Percentiles rank a stretch among this genome's conserved stretches.
These are phyloP conservation scores for Sialis fuliginosa DNA, from an alignment of 2,888 invertebrate genomes.

Conservation along the genomic window DNA sequence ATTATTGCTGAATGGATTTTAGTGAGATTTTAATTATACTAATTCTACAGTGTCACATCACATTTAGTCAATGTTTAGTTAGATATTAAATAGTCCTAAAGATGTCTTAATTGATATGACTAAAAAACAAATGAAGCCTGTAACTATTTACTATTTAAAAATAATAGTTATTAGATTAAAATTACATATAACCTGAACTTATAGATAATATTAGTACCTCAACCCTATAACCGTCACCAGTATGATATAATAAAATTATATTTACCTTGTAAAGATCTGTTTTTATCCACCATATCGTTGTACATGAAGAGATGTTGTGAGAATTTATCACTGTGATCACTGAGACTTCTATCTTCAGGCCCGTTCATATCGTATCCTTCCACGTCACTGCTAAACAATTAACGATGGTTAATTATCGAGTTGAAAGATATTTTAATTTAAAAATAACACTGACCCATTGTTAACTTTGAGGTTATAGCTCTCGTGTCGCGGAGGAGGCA, in stretches of 20 bases:
- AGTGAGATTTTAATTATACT: too few relatives aligned
- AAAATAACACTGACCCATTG: conserved; percentile 26
- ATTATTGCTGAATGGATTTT: too few relatives aligned
- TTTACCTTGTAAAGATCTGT: conserved; percentile 33
- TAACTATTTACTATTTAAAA: too few relatives aligned
- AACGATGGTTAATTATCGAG: background rate
- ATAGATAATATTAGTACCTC: too few relatives aligned
- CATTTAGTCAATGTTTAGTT: too few relatives aligned
- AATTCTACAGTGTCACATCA: too few relatives aligned
- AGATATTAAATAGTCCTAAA: too few relatives aligned
- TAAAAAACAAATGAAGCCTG: too few relatives aligned
- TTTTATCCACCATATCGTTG: conserved; percentile 30
- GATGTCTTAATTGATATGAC: too few relatives aligned
- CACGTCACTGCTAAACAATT: conserved; percentile 32
- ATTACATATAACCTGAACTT: too few relatives aligned
- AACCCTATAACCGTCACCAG: too few relatives aligned
- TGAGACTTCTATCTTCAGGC: conserved; percentile 35
- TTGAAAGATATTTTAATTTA: background rate
- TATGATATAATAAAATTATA: background rate
- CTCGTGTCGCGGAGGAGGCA: conserved; percentile 58
- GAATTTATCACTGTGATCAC: conserved; percentile 51
- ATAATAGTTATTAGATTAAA: too few relatives aligned
- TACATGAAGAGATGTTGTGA: conserved; percentile 39
- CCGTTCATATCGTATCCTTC: conserved; percentile 48
- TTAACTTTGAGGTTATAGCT: conserved; percentile 55